Conservation (phyloP, 2,113 vertebrate genomes). For the Pollimyrus isidori region DNA sequence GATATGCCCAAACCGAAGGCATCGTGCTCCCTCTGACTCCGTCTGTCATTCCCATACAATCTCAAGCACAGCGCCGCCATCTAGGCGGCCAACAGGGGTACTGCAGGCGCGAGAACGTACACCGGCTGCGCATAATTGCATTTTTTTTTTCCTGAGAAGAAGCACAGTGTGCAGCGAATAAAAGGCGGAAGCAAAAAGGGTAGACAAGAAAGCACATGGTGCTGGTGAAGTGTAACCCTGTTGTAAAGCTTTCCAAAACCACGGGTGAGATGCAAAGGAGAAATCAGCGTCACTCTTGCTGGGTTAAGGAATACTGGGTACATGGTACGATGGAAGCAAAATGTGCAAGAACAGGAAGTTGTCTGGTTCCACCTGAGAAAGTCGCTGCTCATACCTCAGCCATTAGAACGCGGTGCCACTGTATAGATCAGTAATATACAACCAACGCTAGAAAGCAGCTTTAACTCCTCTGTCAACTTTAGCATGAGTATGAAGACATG, state of each 20-base stretch:
- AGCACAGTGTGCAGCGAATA: conserved; percentile 24
- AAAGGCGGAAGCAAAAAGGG: conserved; percentile 27
- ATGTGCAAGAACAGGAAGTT: not conserved
- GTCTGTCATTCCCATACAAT: conserved; percentile 25
- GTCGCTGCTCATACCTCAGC: not conserved
- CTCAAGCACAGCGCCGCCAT: conserved; percentile 57
- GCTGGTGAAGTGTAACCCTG: not conserved
- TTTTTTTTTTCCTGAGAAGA: conserved; percentile 13
- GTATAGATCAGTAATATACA: not conserved
- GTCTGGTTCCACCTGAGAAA: not conserved
- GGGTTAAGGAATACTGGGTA: not conserved
- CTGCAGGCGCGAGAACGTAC: conserved; percentile 19
- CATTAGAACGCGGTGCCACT: not conserved
- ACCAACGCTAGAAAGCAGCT: not conserved
- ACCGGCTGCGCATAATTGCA: conserved; percentile 28
- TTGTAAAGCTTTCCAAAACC: not conserved
- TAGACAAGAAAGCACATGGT: conserved; percentile 16
- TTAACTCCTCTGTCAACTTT: not conserved
- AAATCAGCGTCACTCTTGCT: not conserved
- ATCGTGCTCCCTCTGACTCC: conserved; percentile 2
- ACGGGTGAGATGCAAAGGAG: not conserved
- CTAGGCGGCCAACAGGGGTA: conserved; percentile 47
- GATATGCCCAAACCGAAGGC: conserved; percentile 18
- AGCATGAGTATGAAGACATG: not conserved
- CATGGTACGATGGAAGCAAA: not conserved